A percentile compares a stretch with the other conserved stretches of the same genome.
Conservation (phyloP, 1,140 invertebrate genomes). For the Phymastichus coffea region DNA sequence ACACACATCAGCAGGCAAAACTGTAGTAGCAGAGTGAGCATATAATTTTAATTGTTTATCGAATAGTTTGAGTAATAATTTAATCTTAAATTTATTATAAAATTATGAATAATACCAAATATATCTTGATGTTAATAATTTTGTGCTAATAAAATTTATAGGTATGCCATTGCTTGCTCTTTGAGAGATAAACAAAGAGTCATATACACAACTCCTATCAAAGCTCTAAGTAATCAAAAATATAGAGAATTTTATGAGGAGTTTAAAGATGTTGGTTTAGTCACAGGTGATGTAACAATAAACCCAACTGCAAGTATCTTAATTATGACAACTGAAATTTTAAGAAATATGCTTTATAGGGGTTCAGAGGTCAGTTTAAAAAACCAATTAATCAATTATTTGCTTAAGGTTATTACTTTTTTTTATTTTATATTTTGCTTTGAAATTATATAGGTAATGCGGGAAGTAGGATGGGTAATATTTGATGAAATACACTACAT, state of each 20-base stretch:
- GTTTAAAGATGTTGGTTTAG: conserved; percentile 95
- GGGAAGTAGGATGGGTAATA: conserved; percentile 99
- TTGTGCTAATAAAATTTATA: conserved; percentile 39
- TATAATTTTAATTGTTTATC: conserved; percentile 9
- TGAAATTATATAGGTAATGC: conserved; percentile 67
- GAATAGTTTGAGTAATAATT: background rate
- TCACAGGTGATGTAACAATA: conserved; percentile 99
- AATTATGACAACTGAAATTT: conserved; percentile 99
- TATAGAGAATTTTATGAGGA: conserved; percentile 98
- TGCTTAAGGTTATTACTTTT: background rate
- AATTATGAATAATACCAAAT: too few relatives aligned
- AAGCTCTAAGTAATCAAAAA: conserved; percentile 99
- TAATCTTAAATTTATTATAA: too few relatives aligned
- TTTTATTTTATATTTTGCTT: background rate
- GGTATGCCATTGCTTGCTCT: conserved; percentile 73
- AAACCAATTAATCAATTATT: background rate
- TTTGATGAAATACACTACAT: conserved; percentile 99
- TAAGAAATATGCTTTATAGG: conserved; percentile 97
- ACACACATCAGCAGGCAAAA: conserved; percentile 99
- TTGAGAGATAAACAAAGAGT: conserved; percentile 79
- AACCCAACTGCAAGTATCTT: conserved; percentile 96
- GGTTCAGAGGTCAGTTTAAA: conserved; percentile 86
- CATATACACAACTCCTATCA: conserved; percentile 99
- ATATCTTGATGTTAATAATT: conserved; percentile 1
- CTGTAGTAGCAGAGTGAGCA: conserved; percentile 95